A percentile compares a stretch with the other conserved stretches of the same genome.
Evolutionary conservation across 2,113 vertebrate species (phyloP).

Genomic region (Erythrocercus mccallii): DNA sequence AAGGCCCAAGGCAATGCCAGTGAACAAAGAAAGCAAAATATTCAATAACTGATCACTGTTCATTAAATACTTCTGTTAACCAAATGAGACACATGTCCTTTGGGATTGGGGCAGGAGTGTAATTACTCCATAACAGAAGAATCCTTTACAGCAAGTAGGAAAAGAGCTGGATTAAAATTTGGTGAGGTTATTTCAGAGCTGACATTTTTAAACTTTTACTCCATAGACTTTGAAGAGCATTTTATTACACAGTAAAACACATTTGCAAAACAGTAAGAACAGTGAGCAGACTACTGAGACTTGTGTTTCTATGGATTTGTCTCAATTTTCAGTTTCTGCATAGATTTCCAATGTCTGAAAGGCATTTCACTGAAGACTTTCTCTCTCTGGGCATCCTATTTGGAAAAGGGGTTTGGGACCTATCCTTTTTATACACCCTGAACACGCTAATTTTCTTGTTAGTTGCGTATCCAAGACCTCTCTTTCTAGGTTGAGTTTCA

Average conservation of each 20-base stretch:
- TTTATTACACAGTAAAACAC: background rate
- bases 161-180: background rate
- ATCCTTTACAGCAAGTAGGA: background rate
- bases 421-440: background rate
- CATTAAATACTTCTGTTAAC: slow-evolving; percentile 43
- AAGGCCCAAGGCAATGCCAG: background rate
- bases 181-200: background rate
- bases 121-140: slow-evolving; percentile 14
- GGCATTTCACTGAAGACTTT: background rate
- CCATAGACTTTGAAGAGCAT: background rate
- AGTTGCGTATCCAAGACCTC: background rate
- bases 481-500: background rate
- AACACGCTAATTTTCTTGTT: background rate
- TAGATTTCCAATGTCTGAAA: background rate
- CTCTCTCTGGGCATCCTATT: background rate
- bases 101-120: background rate
- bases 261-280: background rate
- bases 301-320: background rate
- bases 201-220: background rate
- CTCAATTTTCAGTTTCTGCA: background rate
- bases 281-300: background rate
- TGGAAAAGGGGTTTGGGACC: background rate
- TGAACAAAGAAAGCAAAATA: slow-evolving; percentile 29
- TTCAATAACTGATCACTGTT: slow-evolving; percentile 46
- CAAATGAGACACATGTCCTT: background rate